These are phyloP conservation scores for Luffia ferchaultella DNA, from an alignment of 2,888 invertebrate genomes.

Conservation along the genomic window DNA sequence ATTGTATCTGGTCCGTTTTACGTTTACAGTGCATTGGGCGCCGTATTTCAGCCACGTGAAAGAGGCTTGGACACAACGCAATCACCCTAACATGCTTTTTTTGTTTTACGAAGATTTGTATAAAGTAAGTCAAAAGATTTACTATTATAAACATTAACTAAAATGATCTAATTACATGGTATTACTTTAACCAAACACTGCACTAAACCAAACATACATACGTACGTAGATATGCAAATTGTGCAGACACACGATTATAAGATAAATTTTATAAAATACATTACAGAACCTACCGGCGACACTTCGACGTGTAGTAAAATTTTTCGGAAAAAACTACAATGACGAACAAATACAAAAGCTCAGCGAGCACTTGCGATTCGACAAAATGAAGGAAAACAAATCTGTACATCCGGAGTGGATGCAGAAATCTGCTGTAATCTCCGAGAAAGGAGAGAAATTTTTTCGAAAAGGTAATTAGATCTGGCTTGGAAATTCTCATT, in stretches of 20 bases:
- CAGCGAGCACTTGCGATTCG: constrained; percentile 71
- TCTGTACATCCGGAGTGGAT: constrained; percentile 67
- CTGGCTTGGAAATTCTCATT: no score
- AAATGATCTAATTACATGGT: no score
- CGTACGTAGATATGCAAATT: no score
- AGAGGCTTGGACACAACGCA: constrained; percentile 69
- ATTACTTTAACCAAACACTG: no score
- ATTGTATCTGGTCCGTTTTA: no score
- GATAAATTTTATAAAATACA: no score
- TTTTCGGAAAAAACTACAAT: constrained; percentile 54
- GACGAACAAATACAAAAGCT: constrained; percentile 59
- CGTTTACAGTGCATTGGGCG: constrained; percentile 62
- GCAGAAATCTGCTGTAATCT: constrained; percentile 54
- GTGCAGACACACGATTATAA: no score
- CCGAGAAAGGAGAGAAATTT: constrained; percentile 54
- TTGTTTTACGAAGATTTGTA: constrained; percentile 72
- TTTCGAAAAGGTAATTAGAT: constrained; percentile 66
- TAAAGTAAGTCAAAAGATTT: no score
- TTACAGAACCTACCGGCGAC: constrained; percentile 53
- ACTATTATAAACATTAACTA: no score
- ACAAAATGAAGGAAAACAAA: no score
- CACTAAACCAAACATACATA: no score
- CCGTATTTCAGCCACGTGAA: constrained; percentile 76
- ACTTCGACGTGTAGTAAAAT: constrained; percentile 54
- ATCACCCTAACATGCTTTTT: constrained; percentile 67